phyloP scores from a whole-genome alignment of 2,797 vertebrate genomes.

The Helicolenus hilgendorfi region DNA sequence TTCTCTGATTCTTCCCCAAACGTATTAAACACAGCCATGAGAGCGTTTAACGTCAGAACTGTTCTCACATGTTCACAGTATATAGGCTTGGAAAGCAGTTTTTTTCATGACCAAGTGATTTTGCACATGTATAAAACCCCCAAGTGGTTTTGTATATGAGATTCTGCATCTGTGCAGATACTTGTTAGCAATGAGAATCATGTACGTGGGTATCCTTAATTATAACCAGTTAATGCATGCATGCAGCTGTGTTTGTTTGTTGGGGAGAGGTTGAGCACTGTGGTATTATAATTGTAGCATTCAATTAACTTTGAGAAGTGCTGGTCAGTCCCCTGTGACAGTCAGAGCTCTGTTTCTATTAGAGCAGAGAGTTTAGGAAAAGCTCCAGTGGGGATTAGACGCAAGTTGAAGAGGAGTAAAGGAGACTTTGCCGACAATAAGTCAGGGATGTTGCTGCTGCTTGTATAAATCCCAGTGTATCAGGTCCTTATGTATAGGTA shows the following conservation, averaged over 20 bases:
- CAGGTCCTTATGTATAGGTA: neutral
- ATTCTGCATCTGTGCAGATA: neutral
- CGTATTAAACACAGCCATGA: slow-evolving; percentile 50
- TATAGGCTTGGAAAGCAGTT: slow-evolving; percentile 4
- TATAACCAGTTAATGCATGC: neutral
- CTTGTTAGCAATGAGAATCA: neutral
- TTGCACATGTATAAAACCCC: neutral
- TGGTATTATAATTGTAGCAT: slow-evolving; percentile 42
- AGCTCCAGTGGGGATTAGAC: slow-evolving; percentile 54
- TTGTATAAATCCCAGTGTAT: slow-evolving; percentile 18
- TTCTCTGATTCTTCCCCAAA: slow-evolving; percentile 36
- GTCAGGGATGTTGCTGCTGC: slow-evolving; percentile 9
- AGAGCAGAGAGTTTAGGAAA: slow-evolving; percentile 37
- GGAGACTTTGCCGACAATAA: slow-evolving; percentile 39
- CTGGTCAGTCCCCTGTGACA: slow-evolving; percentile 44
- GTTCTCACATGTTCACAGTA: slow-evolving; percentile 36
- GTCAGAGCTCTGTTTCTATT: slow-evolving; percentile 56
- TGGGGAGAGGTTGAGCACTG: slow-evolving; percentile 2
- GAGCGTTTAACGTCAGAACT: slow-evolving; percentile 49
- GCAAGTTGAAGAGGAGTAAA: slow-evolving; percentile 34
- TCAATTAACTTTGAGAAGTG: slow-evolving; percentile 63
- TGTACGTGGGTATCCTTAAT: neutral
- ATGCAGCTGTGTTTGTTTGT: neutral
- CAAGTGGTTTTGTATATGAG: neutral
- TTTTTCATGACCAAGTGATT: neutral